A percentile compares a stretch with the other conserved stretches of the same genome.
phyloP scores from a whole-genome alignment of 1,140 invertebrate species.

The Aphaenogaster floridana region DNA sequence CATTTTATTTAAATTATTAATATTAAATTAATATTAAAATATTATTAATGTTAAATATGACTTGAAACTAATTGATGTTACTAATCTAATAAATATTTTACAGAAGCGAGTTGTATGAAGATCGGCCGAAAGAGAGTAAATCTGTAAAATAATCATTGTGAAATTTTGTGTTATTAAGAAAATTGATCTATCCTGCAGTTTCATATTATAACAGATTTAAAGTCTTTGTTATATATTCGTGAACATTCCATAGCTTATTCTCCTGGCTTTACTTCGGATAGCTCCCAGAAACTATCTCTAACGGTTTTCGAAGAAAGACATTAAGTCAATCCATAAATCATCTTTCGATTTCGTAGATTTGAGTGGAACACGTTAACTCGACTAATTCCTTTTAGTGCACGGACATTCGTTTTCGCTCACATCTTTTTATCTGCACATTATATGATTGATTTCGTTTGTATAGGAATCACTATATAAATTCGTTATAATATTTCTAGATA shows the following conservation, averaged over 20 bases:
- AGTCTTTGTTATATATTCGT: neutral
- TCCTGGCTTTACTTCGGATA: neutral
- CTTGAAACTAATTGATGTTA: neutral
- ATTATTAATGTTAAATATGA: neutral
- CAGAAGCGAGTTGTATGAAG: neutral
- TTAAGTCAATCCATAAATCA: conserved; percentile 66
- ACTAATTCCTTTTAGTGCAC: conserved; percentile 32
- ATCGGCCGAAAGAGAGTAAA: neutral
- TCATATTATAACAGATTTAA: conserved; percentile 4
- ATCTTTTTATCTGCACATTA: conserved; percentile 28
- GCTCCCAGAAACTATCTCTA: conserved; percentile 10
- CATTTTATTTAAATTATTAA: neutral
- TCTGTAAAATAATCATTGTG: neutral
- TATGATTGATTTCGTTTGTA: conserved; percentile 24
- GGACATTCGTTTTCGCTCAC: conserved; percentile 27
- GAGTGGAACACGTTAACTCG: conserved; percentile 43
- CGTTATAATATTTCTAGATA: neutral
- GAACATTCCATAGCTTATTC: neutral
- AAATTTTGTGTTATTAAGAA: neutral
- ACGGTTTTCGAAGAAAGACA: conserved; percentile 61
- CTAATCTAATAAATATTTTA: neutral
- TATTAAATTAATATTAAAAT: neutral
- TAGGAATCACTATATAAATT: neutral
- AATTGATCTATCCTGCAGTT: neutral
- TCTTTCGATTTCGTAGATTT: conserved; percentile 62